phyloP scores from a whole-genome alignment of 2,888 invertebrate species.

The Syrista parreyssii region DNA sequence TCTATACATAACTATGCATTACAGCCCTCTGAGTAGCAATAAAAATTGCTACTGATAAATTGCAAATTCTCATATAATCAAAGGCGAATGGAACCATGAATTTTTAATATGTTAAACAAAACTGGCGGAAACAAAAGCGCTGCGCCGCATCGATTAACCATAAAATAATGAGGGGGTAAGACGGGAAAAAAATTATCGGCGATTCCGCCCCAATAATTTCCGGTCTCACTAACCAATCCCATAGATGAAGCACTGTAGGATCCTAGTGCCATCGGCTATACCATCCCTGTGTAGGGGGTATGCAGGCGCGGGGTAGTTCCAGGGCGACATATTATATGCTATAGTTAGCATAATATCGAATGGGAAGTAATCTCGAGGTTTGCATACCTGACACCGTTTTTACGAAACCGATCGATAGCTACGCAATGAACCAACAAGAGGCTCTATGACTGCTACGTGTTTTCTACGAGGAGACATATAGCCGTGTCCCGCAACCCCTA shows the following conservation, averaged over 20 bases:
- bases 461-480: neutral
- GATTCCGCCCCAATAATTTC: slow-evolving; percentile 21
- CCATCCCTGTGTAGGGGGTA: no score
- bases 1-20: no score
- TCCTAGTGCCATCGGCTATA: neutral
- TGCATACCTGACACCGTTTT: neutral
- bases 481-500: neutral
- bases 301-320: neutral
- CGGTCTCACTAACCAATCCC: neutral
- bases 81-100: neutral
- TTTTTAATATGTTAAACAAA: neutral
- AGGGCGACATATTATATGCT: neutral
- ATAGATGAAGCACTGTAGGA: neutral
- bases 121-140: neutral
- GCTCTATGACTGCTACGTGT: neutral
- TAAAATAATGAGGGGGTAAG: neutral
- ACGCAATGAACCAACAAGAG: neutral
- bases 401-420: neutral
- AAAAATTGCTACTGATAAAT: neutral
- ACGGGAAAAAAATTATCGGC: slow-evolving; percentile 10
- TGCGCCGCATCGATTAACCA: neutral
- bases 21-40: neutral
- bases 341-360: neutral
- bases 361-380: neutral
- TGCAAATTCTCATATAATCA: neutral